Evolutionary conservation across 2,888 invertebrate genomes (phyloP).

Genomic region (Myathropa florea): DNA sequence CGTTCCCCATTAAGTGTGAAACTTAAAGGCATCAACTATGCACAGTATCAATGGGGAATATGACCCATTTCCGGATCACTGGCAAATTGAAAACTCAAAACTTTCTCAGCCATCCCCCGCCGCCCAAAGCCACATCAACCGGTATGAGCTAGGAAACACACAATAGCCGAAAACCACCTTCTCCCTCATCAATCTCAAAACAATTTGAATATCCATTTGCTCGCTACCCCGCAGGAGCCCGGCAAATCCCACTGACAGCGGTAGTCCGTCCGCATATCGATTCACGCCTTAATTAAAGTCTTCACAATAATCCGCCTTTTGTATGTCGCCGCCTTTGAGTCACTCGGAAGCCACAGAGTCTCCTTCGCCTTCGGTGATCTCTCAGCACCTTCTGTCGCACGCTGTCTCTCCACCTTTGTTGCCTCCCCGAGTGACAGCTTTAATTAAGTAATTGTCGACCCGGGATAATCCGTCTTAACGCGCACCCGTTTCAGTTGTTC

Average conservation of each 20-base stretch:
- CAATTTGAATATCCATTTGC: background rate
- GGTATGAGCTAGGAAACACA: no score
- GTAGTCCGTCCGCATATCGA: background rate
- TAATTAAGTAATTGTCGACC: constrained; percentile 45
- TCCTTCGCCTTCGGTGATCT: background rate
- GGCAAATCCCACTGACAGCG: background rate
- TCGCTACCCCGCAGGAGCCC: background rate
- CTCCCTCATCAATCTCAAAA: background rate
- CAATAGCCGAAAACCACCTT: no score
- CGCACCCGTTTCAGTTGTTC: constrained; percentile 18
- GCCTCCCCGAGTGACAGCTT: constrained; percentile 27
- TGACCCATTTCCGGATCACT: no score
- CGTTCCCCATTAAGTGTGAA: no score
- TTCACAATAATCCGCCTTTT: constrained; percentile 17
- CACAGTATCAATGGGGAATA: no score
- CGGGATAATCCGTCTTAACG: constrained; percentile 25
- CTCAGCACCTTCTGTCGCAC: background rate
- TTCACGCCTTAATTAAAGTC: constrained; percentile 33
- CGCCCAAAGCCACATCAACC: no score
- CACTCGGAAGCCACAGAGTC: background rate
- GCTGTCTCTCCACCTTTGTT: background rate
- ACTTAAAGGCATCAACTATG: no score
- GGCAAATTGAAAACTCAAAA: no score
- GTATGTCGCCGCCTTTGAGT: background rate
- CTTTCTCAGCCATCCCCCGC: no score